Conservation (phyloP, 1,140 invertebrate species). For the Polypedilum pembai region DNA sequence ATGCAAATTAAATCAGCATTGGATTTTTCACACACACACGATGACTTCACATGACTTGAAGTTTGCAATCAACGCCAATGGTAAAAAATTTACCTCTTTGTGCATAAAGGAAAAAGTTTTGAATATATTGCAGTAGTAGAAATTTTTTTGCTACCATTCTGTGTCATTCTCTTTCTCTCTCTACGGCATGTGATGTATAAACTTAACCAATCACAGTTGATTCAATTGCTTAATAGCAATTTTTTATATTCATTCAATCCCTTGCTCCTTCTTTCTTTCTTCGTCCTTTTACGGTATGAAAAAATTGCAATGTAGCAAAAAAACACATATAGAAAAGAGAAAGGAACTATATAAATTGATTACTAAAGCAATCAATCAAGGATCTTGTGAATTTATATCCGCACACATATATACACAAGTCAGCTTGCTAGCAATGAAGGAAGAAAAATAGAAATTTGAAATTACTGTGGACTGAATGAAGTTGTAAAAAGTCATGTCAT, state of each 20-base stretch:
- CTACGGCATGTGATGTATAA: neutral
- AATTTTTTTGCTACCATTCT: neutral
- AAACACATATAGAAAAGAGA: neutral
- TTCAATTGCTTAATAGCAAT: slow-evolving; percentile 13
- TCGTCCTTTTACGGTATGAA: neutral
- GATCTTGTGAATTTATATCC: neutral
- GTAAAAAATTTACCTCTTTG: neutral
- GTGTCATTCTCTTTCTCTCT: too few species aligned
- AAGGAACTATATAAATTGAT: slow-evolving; percentile 14
- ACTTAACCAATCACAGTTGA: neutral
- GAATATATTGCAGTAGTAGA: too few species aligned
- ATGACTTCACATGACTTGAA: neutral
- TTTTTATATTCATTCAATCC: neutral
- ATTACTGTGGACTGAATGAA: too few species aligned
- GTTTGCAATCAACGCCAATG: slow-evolving; percentile 9
- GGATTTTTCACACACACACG: slow-evolving; percentile 8
- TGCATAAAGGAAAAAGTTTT: too few species aligned
- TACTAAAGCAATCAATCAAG: slow-evolving; percentile 13
- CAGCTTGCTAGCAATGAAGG: too few species aligned
- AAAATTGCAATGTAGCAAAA: neutral
- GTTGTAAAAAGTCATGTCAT: too few species aligned
- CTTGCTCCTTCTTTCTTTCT: neutral
- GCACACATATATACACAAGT: neutral
- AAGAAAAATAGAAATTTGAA: too few species aligned
- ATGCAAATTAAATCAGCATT: slow-evolving; percentile 27